Evolutionary conservation across 2,797 vertebrate genomes (phyloP), one percentile per base, ranked within the genome.

Genomic region (Chaetodon trifasciatus): DNA sequence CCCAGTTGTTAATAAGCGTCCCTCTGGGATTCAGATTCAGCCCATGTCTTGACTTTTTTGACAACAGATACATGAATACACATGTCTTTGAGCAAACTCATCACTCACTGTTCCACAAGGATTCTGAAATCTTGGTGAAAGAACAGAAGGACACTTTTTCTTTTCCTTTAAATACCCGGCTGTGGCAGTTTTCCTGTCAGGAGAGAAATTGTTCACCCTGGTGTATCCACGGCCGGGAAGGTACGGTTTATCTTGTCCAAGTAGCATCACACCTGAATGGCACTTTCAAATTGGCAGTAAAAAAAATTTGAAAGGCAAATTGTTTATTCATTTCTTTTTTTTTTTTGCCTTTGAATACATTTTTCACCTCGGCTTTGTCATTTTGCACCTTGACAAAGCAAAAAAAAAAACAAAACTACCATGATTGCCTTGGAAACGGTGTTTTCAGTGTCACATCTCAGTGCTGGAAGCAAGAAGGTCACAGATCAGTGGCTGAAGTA

Each of bases 261-360:
- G 79, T 58, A 77, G 64, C 67, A 86, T 91, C 78, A 78, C 69
- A 83, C 57, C 79, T 80, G 50, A 84, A 88, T 92, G 92, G 92
- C 93, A 93, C 92, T 93, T 94, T 88, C 49, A 89, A 85, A 84
- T 78, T 85, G 87, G 79, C 83, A 86, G 76, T 76, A 82, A 53
- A 82, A 82, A 81, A 62, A 79, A 87, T 69, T 23, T 60, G 47
- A 76, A 80, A 75, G 69, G 73, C 72, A 73, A 75, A 77, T 63
- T 2, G 47, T 58, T 67, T 32, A 32, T 32, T 32, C 4, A 32
- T 32, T 32, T 32, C 28, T 32, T 8, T 32, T 32, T 3, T 28
- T 13, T 72, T 71, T 78, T 87, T 80, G 57, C 70, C 79, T 83
- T 75, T 62, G 7, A 82, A 79, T 60, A 68, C 13, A 56, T 58